Base-by-base conservation (phyloP, 2,888 invertebrate species). In the Noctua comes region DNA sequence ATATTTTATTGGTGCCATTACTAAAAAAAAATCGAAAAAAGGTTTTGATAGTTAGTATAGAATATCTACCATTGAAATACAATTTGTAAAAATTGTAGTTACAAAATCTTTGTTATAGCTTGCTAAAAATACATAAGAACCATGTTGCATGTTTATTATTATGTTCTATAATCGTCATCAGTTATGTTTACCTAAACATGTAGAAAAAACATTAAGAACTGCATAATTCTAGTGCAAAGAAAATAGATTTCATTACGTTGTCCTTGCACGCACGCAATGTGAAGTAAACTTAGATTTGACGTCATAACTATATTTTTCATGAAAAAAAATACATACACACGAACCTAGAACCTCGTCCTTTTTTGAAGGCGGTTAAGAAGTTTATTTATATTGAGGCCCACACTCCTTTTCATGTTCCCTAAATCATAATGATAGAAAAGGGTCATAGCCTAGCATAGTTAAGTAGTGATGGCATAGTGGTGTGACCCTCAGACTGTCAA, bases 261-360 rank as follows among this genome's bases (percentile, higher is more conserved):
- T 80, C 51, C 85, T 73, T 73, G 86, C 51, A 40, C 59, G 36
- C 85, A 85, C n/a, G 74, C 69, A 51, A 51, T 69, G 13, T 27
- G 40, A 51, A 43, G 27, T 51, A 24, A 68, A 73, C 36, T 59
- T 73, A 59, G 36, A 59, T 70, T 21, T n/a, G 54, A 80, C 59
- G 13, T 48, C 16, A 51, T 57, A 18, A 16, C n/a, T 40, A 7
- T 11, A 54, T 36, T 36, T 57, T 64, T 46, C 64, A 18, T 16
- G 3, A 31, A 62, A 31, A 62, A 31, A 62, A 18, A 31, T 8
- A 59, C n/a, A 1, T 59, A 21, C 62, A 31, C 18, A 10, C n/a
- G 31, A 62, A 10, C 8, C 10, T 31, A 21, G 8, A 62, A 31
- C 31, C 31, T 31, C 4, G 2, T 18, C 18, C 18, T 62, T 62